Percentiles rank a stretch among this genome's conserved stretches.
These are phyloP conservation scores for Brachyrhaphis roseni DNA, from an alignment of 2,797 vertebrate species.

Conservation along the genomic window DNA sequence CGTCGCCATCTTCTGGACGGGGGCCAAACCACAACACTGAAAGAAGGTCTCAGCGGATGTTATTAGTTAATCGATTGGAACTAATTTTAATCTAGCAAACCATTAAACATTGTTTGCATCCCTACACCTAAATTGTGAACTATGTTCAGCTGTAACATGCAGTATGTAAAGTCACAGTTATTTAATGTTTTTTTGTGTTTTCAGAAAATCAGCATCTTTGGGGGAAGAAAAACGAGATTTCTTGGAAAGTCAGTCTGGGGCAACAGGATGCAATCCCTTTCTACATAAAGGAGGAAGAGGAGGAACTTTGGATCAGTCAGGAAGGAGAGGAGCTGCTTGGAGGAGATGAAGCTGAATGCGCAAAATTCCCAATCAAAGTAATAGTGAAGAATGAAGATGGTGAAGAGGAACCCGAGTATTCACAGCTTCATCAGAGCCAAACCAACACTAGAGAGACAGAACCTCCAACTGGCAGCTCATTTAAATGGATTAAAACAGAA, in stretches of 20 bases:
- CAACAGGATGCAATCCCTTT: neutral
- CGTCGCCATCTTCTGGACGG: too few species aligned
- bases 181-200: neutral
- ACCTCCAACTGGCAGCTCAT: neutral
- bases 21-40: too few species aligned
- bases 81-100: too few species aligned
- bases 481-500: conserved; percentile 17
- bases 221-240: conserved; percentile 20
- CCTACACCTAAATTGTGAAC: neutral
- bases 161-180: neutral
- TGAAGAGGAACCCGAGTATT: conserved; percentile 19
- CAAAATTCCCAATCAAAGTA: conserved; percentile 11
- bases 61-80: too few species aligned
- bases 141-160: neutral
- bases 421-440: conserved; percentile 18
- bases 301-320: conserved; percentile 19
- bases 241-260: neutral
- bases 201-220: conserved; percentile 4
- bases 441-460: neutral
- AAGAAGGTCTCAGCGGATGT: too few species aligned
- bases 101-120: too few species aligned
- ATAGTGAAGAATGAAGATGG: conserved; percentile 22
- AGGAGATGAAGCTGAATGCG: conserved; percentile 4
- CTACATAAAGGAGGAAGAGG: conserved; percentile 30
- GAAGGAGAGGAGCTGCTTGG: neutral